Evolutionary conservation across 2,888 invertebrate species (phyloP).

Genomic region (Gymnosoma rotundatum): DNA sequence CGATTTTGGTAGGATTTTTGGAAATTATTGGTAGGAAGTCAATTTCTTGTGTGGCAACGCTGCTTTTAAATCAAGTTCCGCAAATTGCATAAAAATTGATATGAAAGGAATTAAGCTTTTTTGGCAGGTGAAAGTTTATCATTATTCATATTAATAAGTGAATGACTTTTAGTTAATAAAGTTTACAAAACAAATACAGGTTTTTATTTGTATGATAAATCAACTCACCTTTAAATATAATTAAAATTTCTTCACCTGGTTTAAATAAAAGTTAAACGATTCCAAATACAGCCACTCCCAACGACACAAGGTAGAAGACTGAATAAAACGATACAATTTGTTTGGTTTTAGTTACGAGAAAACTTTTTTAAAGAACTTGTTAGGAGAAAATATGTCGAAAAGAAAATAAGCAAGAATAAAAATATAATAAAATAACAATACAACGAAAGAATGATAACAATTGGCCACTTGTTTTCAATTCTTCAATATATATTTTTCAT

Average conservation of each 20-base stretch:
- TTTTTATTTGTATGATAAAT: neutral
- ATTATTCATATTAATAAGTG: neutral
- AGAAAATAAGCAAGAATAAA: slow-evolving; percentile 36
- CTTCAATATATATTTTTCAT: neutral
- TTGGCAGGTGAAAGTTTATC: neutral
- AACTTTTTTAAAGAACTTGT: slow-evolving; percentile 43
- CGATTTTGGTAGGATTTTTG: too few species aligned
- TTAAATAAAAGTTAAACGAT: slow-evolving; percentile 4
- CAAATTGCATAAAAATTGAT: slow-evolving; percentile 11
- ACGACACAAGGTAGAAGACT: slow-evolving; percentile 57
- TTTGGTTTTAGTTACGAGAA: slow-evolving; percentile 58
- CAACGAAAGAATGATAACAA: slow-evolving; percentile 21
- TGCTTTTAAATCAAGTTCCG: neutral
- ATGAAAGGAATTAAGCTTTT: neutral
- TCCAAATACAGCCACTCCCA: slow-evolving; percentile 58
- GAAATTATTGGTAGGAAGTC: too few species aligned
- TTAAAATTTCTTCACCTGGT: slow-evolving; percentile 15
- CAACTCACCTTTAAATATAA: slow-evolving; percentile 55
- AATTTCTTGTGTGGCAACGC: too few species aligned
- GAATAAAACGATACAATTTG: slow-evolving; percentile 43
- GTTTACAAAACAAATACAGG: neutral
- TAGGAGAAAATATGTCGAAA: slow-evolving; percentile 50
- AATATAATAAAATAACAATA: slow-evolving; percentile 2
- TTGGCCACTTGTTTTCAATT: neutral
- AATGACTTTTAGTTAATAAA: neutral